phyloP scores from a whole-genome alignment of 2,888 invertebrate species.

The Charanyca ferruginea region DNA sequence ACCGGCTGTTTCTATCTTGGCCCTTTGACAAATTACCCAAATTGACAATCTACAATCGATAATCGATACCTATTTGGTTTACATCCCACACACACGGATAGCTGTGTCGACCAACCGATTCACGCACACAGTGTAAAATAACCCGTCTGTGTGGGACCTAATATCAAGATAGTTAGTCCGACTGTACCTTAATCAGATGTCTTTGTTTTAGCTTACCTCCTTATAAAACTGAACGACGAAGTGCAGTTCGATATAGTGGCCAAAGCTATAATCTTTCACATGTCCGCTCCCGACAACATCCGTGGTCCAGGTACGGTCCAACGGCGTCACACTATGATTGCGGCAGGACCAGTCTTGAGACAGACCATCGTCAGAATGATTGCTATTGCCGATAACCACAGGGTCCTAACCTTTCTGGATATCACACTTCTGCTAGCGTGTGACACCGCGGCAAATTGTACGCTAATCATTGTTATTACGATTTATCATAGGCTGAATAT shows the following conservation, averaged over 20 bases:
- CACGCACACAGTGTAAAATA: too few relatives aligned
- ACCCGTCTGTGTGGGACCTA: too few relatives aligned
- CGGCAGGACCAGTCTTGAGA: conserved; percentile 71
- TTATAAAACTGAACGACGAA: conserved; percentile 78
- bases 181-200: too few relatives aligned
- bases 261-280: conserved; percentile 76
- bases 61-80: too few relatives aligned
- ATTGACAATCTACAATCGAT: too few relatives aligned
- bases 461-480: conserved; percentile 49
- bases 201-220: conserved; percentile 76
- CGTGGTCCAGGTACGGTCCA: conserved; percentile 64
- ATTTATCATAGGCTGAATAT: too few relatives aligned
- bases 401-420: conserved; percentile 76
- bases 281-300: conserved; percentile 71
- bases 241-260: conserved; percentile 75
- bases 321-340: conserved; percentile 66
- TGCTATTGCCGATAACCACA: conserved; percentile 68
- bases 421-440: conserved; percentile 78
- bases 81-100: too few relatives aligned
- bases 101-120: too few relatives aligned
- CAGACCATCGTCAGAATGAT: conserved; percentile 77
- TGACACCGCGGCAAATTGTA: conserved; percentile 78
- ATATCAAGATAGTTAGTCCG: too few relatives aligned
- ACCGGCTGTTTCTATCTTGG: not conserved
- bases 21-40: too few relatives aligned